Conservation (phyloP, 2,888 invertebrate species). For the Cheilosia vernalis region DNA sequence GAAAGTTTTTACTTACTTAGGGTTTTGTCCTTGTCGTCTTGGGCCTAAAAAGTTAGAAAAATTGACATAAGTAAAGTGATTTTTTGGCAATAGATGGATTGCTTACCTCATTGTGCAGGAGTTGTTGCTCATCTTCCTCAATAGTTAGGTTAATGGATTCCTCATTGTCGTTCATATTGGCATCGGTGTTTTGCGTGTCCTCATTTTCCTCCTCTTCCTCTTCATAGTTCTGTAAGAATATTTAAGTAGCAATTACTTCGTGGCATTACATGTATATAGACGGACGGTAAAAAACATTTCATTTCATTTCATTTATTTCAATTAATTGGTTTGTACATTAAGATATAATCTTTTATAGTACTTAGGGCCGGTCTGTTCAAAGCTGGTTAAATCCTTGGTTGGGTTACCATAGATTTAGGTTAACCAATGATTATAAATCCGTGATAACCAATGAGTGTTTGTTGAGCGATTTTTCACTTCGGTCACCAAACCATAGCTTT, state of each 20-base stretch:
- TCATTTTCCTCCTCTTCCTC: constrained; percentile 70
- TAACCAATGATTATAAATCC: too few species aligned
- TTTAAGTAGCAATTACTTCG: not conserved
- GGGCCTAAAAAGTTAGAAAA: constrained; percentile 78
- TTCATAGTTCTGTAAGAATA: constrained; percentile 70
- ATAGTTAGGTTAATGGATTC: constrained; percentile 92
- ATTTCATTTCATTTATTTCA: too few species aligned
- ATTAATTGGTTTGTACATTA: too few species aligned
- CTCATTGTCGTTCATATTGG: constrained; percentile 86
- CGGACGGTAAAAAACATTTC: too few species aligned
- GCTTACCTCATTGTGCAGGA: constrained; percentile 90
- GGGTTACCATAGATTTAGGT: too few species aligned
- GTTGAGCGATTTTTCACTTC: too few species aligned
- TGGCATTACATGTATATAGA: not conserved
- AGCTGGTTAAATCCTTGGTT: too few species aligned
- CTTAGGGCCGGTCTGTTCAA: too few species aligned
- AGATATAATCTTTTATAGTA: too few species aligned
- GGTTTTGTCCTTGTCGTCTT: constrained; percentile 85
- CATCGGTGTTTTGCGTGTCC: constrained; percentile 78
- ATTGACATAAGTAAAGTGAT: not conserved
- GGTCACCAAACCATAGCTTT: too few species aligned
- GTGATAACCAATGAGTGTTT: too few species aligned
- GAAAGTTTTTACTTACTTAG: constrained; percentile 84
- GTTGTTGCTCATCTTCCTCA: constrained; percentile 90
- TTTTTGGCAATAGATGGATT: not conserved